phyloP scores from a whole-genome alignment of 2,888 invertebrate species.

The Thereva unica region DNA sequence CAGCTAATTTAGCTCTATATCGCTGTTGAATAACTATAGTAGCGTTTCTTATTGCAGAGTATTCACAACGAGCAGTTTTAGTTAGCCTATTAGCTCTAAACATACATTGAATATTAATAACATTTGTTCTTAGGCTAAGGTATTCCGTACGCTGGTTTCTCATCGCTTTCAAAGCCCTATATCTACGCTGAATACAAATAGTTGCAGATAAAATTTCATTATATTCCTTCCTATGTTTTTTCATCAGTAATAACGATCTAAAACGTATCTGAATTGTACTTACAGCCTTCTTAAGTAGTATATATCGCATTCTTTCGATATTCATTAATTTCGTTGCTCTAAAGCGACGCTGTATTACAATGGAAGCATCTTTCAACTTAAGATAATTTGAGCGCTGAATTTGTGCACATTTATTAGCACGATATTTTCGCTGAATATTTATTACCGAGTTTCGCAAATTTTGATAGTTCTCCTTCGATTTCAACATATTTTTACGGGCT shows the following conservation, averaged over 20 bases:
- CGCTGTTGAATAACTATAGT: conserved; percentile 49
- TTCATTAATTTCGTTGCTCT: conserved; percentile 44
- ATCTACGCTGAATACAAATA: conserved; percentile 54
- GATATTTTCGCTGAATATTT: conserved; percentile 48
- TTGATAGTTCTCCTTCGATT: background rate
- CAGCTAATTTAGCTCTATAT: conserved; percentile 48
- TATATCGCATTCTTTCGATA: conserved; percentile 46
- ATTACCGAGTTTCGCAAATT: conserved; percentile 52
- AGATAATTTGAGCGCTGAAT: conserved; percentile 46
- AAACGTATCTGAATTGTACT: conserved; percentile 29
- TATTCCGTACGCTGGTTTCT: conserved; percentile 8
- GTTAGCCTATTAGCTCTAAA: background rate
- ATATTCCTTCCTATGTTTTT: conserved; percentile 43
- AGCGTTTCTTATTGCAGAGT: conserved; percentile 4
- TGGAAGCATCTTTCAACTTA: conserved; percentile 39
- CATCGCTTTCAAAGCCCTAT: conserved; percentile 50
- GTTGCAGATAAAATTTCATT: conserved; percentile 47
- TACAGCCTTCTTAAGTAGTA: conserved; percentile 43
- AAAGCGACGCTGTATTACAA: conserved; percentile 52
- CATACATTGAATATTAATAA: conserved; percentile 20
- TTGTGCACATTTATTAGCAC: conserved; percentile 50
- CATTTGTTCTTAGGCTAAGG: conserved; percentile 25
- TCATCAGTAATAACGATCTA: conserved; percentile 43
- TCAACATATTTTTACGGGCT: conserved; percentile 39
- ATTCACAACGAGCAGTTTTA: background rate